Base-by-base conservation (phyloP, 2,113 vertebrate species). In the Entomyzon cyanotis region DNA sequence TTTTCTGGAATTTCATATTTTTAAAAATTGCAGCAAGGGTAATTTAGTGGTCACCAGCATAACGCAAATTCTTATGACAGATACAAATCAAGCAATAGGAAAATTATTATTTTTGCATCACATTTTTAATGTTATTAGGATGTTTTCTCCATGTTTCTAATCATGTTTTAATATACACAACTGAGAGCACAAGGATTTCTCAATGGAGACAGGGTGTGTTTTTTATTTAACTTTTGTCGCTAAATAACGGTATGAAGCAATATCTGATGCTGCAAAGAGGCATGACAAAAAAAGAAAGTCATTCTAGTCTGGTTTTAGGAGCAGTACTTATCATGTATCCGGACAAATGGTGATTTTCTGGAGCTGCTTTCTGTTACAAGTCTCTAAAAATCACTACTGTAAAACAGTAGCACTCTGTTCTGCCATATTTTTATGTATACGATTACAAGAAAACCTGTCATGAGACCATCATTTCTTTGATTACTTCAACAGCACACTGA, bases 281-380 rank as follows among this genome's bases (percentile, higher is more conserved):
- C 27, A 42, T 30, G n/a, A 81, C n/a, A 14, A 44, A 68, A 69
- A 63, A 88, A 59, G 28, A 35, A 65, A 52, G 59, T 75, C 63
- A 60, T 49, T 89, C 44, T 71, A 9, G 5, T 84, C 58, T 93
- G 77, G 15, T 84, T 78, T 56, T 64, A 84, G 39, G 65, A 92
- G 20, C 28, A 64, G 52, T 64, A 60, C 41, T 94, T 89, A 35
- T 63, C 83, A 59, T 35, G 8, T 84, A 42, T 87, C n/a, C 87
- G 91, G 73, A 79, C 87, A 91, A 97, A 90, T 71, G 35, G 77
- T 67, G 46, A 89, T 91, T 94, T 96, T 93, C 91, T 89, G 52
- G 44, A 68, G 44, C 89, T 91, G 22, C 77, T 79, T 89, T 93
- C 77, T 60, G 7, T 91, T 95, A 27, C 63, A 85, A 87, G 58